Evolutionary conservation across 2,888 invertebrate species (phyloP).

Genomic region (Hanleya hanleyi): DNA sequence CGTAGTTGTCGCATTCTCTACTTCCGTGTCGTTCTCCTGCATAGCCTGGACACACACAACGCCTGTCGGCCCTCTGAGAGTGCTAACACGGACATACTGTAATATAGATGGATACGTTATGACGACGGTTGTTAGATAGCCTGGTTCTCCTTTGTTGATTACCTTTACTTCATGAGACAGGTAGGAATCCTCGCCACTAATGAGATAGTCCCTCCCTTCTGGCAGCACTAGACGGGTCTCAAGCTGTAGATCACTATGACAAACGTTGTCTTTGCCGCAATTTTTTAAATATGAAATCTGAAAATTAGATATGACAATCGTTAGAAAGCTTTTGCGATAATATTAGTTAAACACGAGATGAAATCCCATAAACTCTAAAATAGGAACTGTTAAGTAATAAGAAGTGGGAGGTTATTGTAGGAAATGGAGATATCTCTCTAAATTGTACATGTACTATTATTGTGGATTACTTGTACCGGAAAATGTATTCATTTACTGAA

Average conservation of each 20-base stretch:
- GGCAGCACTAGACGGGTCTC: background rate
- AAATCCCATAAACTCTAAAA: background rate
- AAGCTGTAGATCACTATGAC: background rate
- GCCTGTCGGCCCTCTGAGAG: background rate
- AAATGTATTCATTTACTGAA: too few species aligned
- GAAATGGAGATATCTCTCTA: background rate
- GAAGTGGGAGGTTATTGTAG: background rate
- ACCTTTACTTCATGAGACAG: background rate
- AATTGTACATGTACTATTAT: too few species aligned
- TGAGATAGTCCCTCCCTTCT: background rate
- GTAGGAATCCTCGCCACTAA: constrained; percentile 1
- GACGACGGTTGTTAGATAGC: background rate
- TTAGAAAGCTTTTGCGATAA: background rate
- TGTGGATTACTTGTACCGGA: too few species aligned
- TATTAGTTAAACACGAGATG: background rate
- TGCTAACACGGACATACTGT: background rate
- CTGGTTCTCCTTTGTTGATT: background rate
- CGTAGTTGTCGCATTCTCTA: background rate
- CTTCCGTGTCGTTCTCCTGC: background rate
- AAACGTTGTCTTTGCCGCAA: background rate
- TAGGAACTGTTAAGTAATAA: background rate
- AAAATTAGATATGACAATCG: background rate
- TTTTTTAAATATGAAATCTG: background rate
- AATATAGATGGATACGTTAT: background rate
- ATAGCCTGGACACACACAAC: background rate